These are phyloP conservation scores for Pongo pygmaeus DNA, from an alignment of 2,113 vertebrate species.

Conservation along the genomic window DNA sequence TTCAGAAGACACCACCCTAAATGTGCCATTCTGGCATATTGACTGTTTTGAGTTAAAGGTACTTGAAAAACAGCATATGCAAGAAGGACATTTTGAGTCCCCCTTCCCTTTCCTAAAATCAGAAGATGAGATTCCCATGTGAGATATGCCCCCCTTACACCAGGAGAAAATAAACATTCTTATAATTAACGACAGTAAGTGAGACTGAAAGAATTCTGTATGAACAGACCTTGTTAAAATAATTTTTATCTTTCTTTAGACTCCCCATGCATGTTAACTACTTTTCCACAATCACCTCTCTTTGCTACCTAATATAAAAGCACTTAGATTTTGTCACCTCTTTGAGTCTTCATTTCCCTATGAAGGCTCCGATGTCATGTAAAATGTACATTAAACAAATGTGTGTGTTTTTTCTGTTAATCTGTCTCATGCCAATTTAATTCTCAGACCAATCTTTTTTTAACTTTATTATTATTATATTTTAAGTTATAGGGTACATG, in stretches of 20 bases:
- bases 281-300: not conserved
- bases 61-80: not conserved
- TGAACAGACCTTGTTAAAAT: not conserved
- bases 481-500: no score
- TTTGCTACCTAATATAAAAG: not conserved
- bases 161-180: not conserved
- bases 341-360: not conserved
- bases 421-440: not conserved
- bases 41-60: not conserved
- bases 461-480: no score
- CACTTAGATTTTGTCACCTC: not conserved
- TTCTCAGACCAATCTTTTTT: not conserved
- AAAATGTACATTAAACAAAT: not conserved
- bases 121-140: not conserved
- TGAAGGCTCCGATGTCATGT: not conserved
- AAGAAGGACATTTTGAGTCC: not conserved
- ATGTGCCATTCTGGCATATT: no score
- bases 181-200: not conserved
- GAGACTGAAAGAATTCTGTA: not conserved
- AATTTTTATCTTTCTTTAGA: not conserved
- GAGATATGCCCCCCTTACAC: not conserved
- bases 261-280: not conserved
- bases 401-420: not conserved
- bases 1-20: not conserved
- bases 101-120: not conserved